A percentile compares a stretch with the other conserved stretches of the same genome.
phyloP scores from a whole-genome alignment of 2,113 vertebrate species.

The Pao palembangensis region DNA sequence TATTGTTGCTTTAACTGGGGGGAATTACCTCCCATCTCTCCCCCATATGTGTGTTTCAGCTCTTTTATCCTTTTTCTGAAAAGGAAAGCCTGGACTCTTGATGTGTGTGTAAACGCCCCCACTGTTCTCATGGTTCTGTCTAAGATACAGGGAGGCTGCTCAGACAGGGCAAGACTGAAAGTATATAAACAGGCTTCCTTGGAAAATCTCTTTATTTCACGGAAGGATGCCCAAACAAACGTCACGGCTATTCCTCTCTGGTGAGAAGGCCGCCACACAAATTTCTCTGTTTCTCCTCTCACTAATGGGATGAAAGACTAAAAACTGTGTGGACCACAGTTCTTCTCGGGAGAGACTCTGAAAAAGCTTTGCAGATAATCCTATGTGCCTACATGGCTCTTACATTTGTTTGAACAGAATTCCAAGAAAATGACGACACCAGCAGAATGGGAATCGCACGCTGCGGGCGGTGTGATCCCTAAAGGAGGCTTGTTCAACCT shows the following conservation, averaged over 20 bases:
- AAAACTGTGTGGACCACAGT: constrained; percentile 18
- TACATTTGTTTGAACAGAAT: constrained; percentile 42
- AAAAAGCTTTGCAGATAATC: constrained; percentile 62
- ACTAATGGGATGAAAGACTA: constrained; percentile 14
- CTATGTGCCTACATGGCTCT: constrained; percentile 64
- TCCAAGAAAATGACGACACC: constrained; percentile 20
- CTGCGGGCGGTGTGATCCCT: no score
- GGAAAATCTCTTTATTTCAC: constrained; percentile 12
- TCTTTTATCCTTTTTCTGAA: not conserved
- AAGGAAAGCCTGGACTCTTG: constrained; percentile 32
- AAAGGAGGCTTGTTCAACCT: constrained; percentile 5
- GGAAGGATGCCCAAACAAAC: constrained; percentile 28
- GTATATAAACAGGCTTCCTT: constrained; percentile 3
- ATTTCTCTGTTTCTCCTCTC: constrained; percentile 1
- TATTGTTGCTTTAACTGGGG: constrained; percentile 12
- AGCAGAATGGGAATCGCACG: constrained; percentile 15
- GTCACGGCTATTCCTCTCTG: constrained; percentile 29
- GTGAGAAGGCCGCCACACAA: constrained; percentile 23
- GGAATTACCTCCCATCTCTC: constrained; percentile 19
- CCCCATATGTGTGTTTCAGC: constrained; percentile 18
- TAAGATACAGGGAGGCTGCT: constrained; percentile 3
- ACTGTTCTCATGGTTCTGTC: constrained; percentile 19
- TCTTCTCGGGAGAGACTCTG: constrained; percentile 29
- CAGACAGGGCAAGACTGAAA: constrained; percentile 20
- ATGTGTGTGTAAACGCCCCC: constrained; percentile 31